Percentiles rank a stretch among this genome's conserved stretches.
These are phyloP conservation scores for Centropristis striata DNA, from an alignment of 2,113 vertebrate genomes.

Conservation along the genomic window DNA sequence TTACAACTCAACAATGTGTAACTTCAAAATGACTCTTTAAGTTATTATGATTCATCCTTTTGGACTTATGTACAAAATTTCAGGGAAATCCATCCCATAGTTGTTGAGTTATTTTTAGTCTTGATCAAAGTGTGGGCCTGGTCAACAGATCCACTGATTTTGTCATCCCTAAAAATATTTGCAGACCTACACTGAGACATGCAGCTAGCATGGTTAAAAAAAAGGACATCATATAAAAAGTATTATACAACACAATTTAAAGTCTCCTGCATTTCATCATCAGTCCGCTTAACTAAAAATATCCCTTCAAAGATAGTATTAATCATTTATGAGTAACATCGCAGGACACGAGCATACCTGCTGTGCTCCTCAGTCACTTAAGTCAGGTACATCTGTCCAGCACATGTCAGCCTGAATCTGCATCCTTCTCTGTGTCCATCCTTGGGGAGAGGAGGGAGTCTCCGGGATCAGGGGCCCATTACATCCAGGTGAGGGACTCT, in stretches of 20 bases:
- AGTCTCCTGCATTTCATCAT: background rate
- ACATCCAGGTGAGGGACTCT: conserved; percentile 69
- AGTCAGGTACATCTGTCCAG: conserved; percentile 64
- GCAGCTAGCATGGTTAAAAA: background rate
- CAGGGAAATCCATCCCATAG: background rate
- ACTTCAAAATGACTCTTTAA: no score
- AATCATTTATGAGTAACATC: conserved; percentile 52
- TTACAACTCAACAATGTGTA: no score
- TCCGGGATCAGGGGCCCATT: conserved; percentile 55
- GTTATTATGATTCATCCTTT: background rate
- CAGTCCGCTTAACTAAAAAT: conserved; percentile 19
- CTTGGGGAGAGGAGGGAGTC: conserved; percentile 33
- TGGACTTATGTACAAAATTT: background rate
- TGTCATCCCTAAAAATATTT: background rate
- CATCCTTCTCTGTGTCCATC: background rate
- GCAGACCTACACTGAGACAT: no score
- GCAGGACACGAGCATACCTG: conserved; percentile 35
- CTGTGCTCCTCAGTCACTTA: conserved; percentile 34
- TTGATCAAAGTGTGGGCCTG: background rate
- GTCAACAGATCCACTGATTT: no score
- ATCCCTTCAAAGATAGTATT: conserved; percentile 23
- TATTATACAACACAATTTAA: background rate
- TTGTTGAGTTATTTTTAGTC: background rate
- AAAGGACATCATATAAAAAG: background rate
- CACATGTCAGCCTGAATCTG: conserved; percentile 62